Evolutionary conservation across 2,113 vertebrate genomes (phyloP).

Genomic region (Hippolais icterina): DNA sequence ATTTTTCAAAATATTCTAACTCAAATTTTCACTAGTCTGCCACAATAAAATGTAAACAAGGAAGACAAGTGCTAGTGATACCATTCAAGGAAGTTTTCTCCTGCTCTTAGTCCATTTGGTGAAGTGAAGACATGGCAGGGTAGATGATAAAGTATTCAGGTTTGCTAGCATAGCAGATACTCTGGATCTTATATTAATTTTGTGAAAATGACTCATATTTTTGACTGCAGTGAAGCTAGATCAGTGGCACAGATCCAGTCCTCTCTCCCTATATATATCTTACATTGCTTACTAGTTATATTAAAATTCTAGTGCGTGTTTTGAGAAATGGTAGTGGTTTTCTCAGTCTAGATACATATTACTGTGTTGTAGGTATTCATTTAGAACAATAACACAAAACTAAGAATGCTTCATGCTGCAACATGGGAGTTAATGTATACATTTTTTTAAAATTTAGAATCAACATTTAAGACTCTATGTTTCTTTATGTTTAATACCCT

Average conservation of each 20-base stretch:
- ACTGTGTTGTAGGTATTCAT: not conserved
- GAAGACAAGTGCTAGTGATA: not conserved
- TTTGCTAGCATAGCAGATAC: constrained; percentile 18
- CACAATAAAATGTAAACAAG: not conserved
- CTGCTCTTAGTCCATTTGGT: constrained; percentile 40
- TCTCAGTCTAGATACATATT: not conserved
- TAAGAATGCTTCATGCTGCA: not conserved
- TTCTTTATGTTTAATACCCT: not conserved
- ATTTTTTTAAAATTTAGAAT: not conserved
- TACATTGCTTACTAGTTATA: not conserved
- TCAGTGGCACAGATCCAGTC: not conserved
- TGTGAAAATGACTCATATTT: not conserved
- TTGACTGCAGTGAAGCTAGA: not conserved
- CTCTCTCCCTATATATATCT: not conserved
- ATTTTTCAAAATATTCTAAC: constrained; percentile 40
- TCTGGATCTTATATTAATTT: not conserved
- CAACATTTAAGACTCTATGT: constrained; percentile 12
- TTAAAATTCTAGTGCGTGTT: not conserved
- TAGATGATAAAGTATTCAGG: constrained; percentile 36
- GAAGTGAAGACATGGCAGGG: constrained; percentile 47
- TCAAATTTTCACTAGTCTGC: not conserved
- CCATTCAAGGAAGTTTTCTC: constrained; percentile 51
- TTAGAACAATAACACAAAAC: not conserved
- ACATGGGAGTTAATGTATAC: not conserved
- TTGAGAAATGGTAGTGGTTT: not conserved